phyloP scores from a whole-genome alignment of 2,888 invertebrate genomes.

The Trissolcus brochymenae region DNA sequence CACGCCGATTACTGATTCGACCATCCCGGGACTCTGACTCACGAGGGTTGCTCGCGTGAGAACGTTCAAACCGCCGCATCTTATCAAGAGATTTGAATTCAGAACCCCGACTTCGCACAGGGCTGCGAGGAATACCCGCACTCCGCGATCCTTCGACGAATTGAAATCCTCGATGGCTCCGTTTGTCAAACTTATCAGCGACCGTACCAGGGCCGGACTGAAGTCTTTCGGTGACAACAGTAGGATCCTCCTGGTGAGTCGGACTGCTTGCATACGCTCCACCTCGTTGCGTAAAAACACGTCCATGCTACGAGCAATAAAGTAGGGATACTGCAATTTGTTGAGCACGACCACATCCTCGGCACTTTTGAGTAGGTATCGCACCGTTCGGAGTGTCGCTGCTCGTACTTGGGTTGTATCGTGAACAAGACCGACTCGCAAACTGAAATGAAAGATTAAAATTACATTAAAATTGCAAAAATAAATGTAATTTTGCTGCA shows the following conservation, averaged over 20 bases:
- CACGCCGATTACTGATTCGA: constrained; percentile 93
- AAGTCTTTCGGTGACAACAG: constrained; percentile 82
- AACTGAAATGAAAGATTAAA: constrained; percentile 78
- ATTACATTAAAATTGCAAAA: background rate
- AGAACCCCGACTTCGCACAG: constrained; percentile 92
- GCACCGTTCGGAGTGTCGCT: constrained; percentile 89
- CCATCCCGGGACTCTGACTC: constrained; percentile 91
- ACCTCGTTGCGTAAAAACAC: constrained; percentile 92
- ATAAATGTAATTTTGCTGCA: background rate
- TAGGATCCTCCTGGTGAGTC: constrained; percentile 86
- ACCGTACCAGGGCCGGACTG: constrained; percentile 86
- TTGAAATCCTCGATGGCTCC: constrained; percentile 83
- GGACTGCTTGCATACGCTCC: constrained; percentile 93
- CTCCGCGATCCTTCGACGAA: constrained; percentile 84
- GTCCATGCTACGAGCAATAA: constrained; percentile 93
- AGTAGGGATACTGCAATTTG: constrained; percentile 88
- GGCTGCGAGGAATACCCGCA: constrained; percentile 90
- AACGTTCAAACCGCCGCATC: constrained; percentile 86
- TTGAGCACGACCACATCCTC: constrained; percentile 88
- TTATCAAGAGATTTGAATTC: constrained; percentile 88
- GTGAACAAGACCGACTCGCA: constrained; percentile 89
- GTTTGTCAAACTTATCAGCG: constrained; percentile 89
- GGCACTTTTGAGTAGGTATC: constrained; percentile 88
- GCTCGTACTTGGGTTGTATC: constrained; percentile 93
- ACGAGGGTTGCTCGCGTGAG: constrained; percentile 89